Conservation (phyloP, 2,888 invertebrate species). For the Spialia ferax region DNA sequence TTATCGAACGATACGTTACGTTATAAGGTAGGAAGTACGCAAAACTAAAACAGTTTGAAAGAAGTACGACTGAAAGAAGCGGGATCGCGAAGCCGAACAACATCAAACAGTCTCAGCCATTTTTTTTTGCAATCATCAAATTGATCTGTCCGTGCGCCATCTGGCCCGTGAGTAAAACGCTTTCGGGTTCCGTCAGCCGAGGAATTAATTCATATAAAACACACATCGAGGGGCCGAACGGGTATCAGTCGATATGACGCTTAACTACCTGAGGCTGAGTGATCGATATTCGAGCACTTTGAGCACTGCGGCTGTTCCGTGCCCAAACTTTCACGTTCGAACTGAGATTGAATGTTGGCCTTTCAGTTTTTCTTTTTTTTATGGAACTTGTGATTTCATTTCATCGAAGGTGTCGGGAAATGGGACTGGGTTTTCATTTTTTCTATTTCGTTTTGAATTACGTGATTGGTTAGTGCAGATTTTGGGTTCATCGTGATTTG, state of each 20-base stretch:
- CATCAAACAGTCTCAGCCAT: conserved; percentile 77
- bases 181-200: conserved; percentile 78
- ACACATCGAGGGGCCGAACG: conserved; percentile 49
- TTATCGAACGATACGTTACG: conserved; percentile 32
- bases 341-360: conserved; percentile 38
- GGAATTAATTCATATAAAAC: conserved; percentile 86
- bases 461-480: background rate
- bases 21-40: conserved; percentile 47
- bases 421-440: conserved; percentile 26
- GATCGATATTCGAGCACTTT: conserved; percentile 40
- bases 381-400: conserved; percentile 40
- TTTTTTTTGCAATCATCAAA: conserved; percentile 86
- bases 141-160: conserved; percentile 84
- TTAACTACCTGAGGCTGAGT: conserved; percentile 41
- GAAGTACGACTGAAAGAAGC: conserved; percentile 55
- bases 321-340: conserved; percentile 41
- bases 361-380: conserved; percentile 31
- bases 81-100: conserved; percentile 60
- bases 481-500: conserved; percentile 12
- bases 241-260: conserved; percentile 47
- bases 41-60: conserved; percentile 55
- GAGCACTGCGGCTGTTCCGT: conserved; percentile 40
- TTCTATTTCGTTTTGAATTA: background rate
- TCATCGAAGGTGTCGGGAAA: conserved; percentile 39
- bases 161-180: conserved; percentile 84